A percentile compares a stretch with the other conserved stretches of the same genome.
Conservation (phyloP, 2,888 invertebrate genomes). For the Tholera decimalis region DNA sequence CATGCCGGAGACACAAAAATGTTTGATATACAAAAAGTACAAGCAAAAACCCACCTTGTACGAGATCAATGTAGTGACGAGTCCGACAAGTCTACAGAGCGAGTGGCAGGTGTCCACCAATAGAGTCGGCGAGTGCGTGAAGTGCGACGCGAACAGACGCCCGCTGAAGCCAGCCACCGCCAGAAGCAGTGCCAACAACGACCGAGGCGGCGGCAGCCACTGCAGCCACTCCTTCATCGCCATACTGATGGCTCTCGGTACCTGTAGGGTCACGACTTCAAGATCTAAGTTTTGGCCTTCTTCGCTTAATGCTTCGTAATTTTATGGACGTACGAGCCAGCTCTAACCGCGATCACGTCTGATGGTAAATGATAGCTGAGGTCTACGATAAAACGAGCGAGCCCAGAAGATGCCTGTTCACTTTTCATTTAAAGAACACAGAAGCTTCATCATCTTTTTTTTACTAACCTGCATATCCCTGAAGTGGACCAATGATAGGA, state of each 20-base stretch:
- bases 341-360: no score
- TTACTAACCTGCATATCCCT: no score
- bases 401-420: no score
- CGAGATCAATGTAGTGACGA: slow-evolving; percentile 89
- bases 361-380: no score
- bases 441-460: no score
- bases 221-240: slow-evolving; percentile 95
- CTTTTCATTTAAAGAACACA: no score
- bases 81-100: slow-evolving; percentile 97
- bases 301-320: background rate
- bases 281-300: background rate
- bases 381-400: no score
- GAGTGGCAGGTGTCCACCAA: slow-evolving; percentile 98
- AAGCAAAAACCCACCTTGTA: slow-evolving; percentile 78
- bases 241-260: slow-evolving; percentile 84
- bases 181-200: slow-evolving; percentile 94
- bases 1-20: background rate
- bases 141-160: slow-evolving; percentile 96
- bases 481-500: no score
- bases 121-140: slow-evolving; percentile 97
- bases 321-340: background rate
- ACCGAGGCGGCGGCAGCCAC: slow-evolving; percentile 94
- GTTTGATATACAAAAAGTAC: background rate
- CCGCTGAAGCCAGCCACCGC: slow-evolving; percentile 95
- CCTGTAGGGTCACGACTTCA: slow-evolving; percentile 10